Base-by-base conservation (phyloP, 2,113 vertebrate genomes). In the Ceyx cyanopectus region DNA sequence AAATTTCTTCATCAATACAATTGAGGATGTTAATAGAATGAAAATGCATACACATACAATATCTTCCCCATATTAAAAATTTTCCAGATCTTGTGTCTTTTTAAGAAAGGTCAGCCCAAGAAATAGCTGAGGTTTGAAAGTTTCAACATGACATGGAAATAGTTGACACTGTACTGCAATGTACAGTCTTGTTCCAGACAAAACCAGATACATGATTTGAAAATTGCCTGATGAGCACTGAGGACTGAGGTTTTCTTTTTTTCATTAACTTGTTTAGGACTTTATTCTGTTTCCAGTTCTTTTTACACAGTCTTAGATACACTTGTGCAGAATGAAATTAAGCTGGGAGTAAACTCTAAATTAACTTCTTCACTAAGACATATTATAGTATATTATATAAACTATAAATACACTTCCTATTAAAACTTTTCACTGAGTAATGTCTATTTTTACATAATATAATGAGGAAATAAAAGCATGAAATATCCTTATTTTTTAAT, bases 141-240 rank as follows among this genome's bases (percentile, higher is more conserved):
- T 92, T 94, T 84, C 83, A 89, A 43, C 63, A 81, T 48, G 53
- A 45, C 78, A 78, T 77, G 65, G 41, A 90, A 95, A 94, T 51
- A 70, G 40, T 75, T 76, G 79, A 66, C 48, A 43, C 40, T 87
- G 73, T 88, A 60, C 32, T 94, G 45, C 30, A 79, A 60, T 56
- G 43, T 87, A 92, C 60, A 81, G 41, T 79, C 72, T n/a, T 88
- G 30, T 66, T 93, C 87, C 82, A 93, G 85, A 82, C 30, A 75
- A 85, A 97, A 91, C 61, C 66, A 90, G 85, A 89, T 70, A 50
- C 56, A 46, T 10, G 19, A 87, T 91, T 95, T 93, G 56, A 91
- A 94, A 95, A 81, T 69, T 86, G 61, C 66, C 37, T 85, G 70
- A 69, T 77, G 74, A 92, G 10, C 26, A 46, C 48, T 84, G 17